Base-by-base conservation (phyloP, 2,888 invertebrate species). In the Trissonchulus latispiculum region DNA sequence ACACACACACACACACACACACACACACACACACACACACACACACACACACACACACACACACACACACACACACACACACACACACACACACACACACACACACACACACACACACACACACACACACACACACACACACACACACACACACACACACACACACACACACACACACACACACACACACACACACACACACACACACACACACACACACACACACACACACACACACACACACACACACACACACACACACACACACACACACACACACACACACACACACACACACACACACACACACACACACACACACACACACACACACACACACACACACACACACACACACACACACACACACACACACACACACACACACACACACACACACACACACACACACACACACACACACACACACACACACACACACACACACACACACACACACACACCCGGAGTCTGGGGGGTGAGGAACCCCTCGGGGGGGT, bases 391-490 rank as follows among this genome's bases (percentile, higher is more conserved):
- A 67, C 67, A 67, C 32, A 33, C 67, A 32, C 67, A 67, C 67
- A 67, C 67, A 67, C 67, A 67, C 67, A 67, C 67, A 67, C 67
- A 67, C 67, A 67, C 67, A 67, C 67, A 67, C 67, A 67, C 67
- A 67, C 67, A 67, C 67, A 67, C 67, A 67, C 67, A 67, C 59
- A 35, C 59, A 37, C 70, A 48, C 70, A 37, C 70, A 70, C 32
- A 31, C 59, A 70, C 70, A 48, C 70, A 37, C 70, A 48, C 28
- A 70, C 70, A 31, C 70, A 70, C 70, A 48, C 36, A 37, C 8
- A 48, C 36, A 70, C 70, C n/a, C 48, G 29, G n/a, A 29, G n/a
- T 8, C 23, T 67, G n/a, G n/a, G n/a, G n/a, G n/a, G n/a, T n/a
- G n/a, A n/a, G n/a, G n/a, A n/a, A n/a, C n/a, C n/a, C n/a, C n/a